phyloP scores from a whole-genome alignment of 2,888 invertebrate species.

The Calliopum simillimum region DNA sequence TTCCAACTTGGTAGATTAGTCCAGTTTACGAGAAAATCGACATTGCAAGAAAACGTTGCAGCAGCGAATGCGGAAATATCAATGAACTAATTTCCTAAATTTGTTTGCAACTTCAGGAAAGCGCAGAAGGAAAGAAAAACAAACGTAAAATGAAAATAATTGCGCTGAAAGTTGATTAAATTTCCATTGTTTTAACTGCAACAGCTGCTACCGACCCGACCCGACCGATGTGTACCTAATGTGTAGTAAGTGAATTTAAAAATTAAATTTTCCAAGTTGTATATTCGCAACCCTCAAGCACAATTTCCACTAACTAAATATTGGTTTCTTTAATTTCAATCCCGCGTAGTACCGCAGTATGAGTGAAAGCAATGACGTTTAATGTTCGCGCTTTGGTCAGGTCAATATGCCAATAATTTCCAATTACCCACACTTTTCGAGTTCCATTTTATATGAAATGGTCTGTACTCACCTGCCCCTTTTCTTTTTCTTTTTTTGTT shows the following conservation, averaged over 20 bases:
- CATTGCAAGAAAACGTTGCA: background rate
- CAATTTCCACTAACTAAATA: too few relatives aligned
- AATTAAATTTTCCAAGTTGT: too few relatives aligned
- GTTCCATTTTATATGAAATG: too few relatives aligned
- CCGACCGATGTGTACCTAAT: too few relatives aligned
- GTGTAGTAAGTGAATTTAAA: too few relatives aligned
- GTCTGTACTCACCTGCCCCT: too few relatives aligned
- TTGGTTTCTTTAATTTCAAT: too few relatives aligned
- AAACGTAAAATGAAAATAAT: conserved; percentile 15
- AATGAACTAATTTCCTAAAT: conserved; percentile 50
- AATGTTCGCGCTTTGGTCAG: conserved; percentile 12
- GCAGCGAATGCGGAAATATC: conserved; percentile 2
- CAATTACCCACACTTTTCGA: conserved; percentile 43
- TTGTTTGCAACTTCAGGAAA: conserved; percentile 44
- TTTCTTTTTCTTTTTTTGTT: too few relatives aligned
- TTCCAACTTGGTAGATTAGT: too few relatives aligned
- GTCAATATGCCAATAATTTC: conserved; percentile 47
- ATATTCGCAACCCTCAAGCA: too few relatives aligned
- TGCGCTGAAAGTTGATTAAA: conserved; percentile 30
- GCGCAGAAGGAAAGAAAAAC: conserved; percentile 20
- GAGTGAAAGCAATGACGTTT: too few relatives aligned
- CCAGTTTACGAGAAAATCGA: background rate
- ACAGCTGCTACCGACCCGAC: background rate
- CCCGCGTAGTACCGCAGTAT: too few relatives aligned
- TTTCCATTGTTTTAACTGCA: conserved; percentile 7